phyloP scores from a whole-genome alignment of 2,888 invertebrate genomes.

The Lepidochrysops patricia region DNA sequence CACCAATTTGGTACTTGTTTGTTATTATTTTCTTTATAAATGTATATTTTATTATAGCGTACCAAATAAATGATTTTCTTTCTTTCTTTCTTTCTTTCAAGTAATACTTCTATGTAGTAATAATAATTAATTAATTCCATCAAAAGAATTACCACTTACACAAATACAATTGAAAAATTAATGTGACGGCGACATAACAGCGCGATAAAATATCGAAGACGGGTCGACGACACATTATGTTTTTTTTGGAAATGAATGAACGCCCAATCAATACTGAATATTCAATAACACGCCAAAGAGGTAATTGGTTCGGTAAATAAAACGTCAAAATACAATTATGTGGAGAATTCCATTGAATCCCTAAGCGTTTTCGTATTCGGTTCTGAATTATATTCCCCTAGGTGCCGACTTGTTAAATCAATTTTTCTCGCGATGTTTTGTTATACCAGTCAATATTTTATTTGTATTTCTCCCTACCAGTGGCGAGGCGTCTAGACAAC shows the following conservation, averaged over 20 bases:
- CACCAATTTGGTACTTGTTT: too few species aligned
- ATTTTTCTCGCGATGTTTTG: background rate
- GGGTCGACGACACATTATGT: background rate
- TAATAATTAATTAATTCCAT: background rate
- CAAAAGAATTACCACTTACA: background rate
- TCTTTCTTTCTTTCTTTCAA: too few species aligned
- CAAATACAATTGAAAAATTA: background rate
- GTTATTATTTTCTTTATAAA: too few species aligned
- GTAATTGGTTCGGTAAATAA: slow-evolving; percentile 11
- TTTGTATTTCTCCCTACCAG: background rate
- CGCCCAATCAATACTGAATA: background rate
- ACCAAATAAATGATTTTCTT: too few species aligned
- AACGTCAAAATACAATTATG: slow-evolving; percentile 9
- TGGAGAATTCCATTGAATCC: background rate
- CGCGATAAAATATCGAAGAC: background rate
- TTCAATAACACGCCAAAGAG: background rate
- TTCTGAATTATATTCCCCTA: background rate
- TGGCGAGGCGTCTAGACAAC: too few species aligned
- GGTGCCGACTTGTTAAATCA: background rate
- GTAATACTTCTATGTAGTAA: background rate
- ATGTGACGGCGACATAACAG: background rate
- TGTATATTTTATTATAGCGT: too few species aligned
- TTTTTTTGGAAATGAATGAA: background rate
- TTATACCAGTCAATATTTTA: background rate
- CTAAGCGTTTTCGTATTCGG: background rate